Evolutionary conservation across 2,113 vertebrate species (phyloP), one percentile per base, ranked within the genome.

Genomic region (Craseonycteris thonglongyai): DNA sequence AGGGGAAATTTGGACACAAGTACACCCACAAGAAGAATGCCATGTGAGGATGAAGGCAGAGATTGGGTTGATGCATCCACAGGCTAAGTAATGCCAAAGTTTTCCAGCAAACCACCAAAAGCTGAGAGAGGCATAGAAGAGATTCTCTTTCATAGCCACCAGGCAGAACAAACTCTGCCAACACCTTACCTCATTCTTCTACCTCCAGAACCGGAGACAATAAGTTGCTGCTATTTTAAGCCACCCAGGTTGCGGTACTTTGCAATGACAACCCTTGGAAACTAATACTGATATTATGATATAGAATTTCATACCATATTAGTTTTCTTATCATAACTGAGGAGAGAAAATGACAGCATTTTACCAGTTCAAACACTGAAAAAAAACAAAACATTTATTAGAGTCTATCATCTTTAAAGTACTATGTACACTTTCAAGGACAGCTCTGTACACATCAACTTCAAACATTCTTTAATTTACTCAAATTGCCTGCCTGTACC

Each of bases 401-500:
- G 28, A 83, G 58, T 51, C 79, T 94, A 45, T 81, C 66, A 71
- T 76, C 84, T 92, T 80, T 14, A 81, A 86, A 89, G 89, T 65
- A 40, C 14, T 35, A 94, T 82, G 56, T 66, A n/a, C 19, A 69
- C 15, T 80, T 95, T n/a, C 51, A 92, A 76, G 35, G 47, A 86
- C 65, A 82, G 45, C 35, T 68, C 61, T 54, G 47, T 82, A 40
- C 47, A 78, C 19, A 81, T 51, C 68, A 76, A 35, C 87, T 54
- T 22, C 30, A 76, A 96, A 78, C 51, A 91, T 71, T 95, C n/a
- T 72, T 96, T 91, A 92, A 92, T 94, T 90, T 94, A 63, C 84
- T 71, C 80, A 90, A 95, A 95, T 82, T 95, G 63, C 68, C 54
- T 85, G 47, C 26, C 49, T 89, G 90, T 84, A 47, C 45, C 42